Base-by-base conservation (phyloP, 2,113 vertebrate genomes). In the Psophia crepitans region DNA sequence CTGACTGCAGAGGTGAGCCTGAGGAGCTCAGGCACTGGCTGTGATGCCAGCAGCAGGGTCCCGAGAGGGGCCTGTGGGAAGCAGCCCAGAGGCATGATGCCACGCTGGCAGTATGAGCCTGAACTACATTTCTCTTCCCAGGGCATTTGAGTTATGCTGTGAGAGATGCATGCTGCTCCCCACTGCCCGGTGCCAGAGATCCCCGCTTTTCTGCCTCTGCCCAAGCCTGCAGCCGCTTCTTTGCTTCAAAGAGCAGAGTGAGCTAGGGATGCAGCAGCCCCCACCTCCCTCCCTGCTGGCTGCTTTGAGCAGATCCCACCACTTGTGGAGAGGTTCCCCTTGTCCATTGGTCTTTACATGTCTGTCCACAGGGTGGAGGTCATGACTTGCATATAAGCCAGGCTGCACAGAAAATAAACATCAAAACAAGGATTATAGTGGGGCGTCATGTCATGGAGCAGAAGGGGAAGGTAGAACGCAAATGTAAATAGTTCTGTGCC, bases 361-460 rank as follows among this genome's bases (percentile, higher is more conserved):
- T 64, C 84, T 92, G 68, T 87, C 78, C 96, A 95, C 74, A 85
- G 84, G 80, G 87, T 94, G 94, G 94, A 96, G 68, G 89, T 82
- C 94, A 84, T 69, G 69, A 87, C 76, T 97, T 95, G 74, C 65
- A 23, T 39, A 48, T 76, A 71, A 89, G 6, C 20, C 33, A 79
- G 48, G 9, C 56, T 44, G 35, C 27, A 33, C 12, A 5, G 9
- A 76, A 81, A 87, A 68, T 35, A 82, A 68, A 14, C 41, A 60
- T 46, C 37, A 64, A 69, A 91, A 26, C 19, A 46, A 56, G 12
- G 33, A 41, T 46, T 84, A 24, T 4, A 30, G n/a, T n/a, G 37
- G 33, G 9, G 3, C 6, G 60, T 64, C 60, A 14, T 28, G 15
- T 63, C 21, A 22, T 35, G 28, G 35, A 73, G 51, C 32, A 56